Percentiles rank a stretch among this genome's conserved stretches.
These are phyloP conservation scores for Buathra laborator DNA, from an alignment of 2,888 invertebrate species.

Conservation along the genomic window DNA sequence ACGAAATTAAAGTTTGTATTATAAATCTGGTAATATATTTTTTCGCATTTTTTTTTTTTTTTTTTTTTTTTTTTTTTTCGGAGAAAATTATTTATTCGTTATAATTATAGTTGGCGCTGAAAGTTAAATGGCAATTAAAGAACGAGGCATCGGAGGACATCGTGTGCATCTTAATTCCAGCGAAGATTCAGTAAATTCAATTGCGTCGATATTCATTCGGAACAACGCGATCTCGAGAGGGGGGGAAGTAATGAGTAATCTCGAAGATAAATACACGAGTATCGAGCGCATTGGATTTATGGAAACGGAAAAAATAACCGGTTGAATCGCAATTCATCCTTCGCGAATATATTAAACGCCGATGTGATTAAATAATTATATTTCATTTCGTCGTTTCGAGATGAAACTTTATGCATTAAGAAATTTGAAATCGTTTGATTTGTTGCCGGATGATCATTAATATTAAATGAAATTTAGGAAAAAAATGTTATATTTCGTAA, in stretches of 20 bases:
- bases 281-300: no score
- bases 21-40: not conserved
- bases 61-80: conserved; percentile 5
- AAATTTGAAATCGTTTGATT: not conserved
- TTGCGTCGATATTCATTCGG: not conserved
- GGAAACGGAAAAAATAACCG: no score
- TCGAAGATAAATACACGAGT: no score
- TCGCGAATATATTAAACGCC: no score
- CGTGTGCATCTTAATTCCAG: conserved; percentile 90
- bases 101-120: conserved; percentile 86
- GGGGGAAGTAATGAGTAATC: not conserved
- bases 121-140: conserved; percentile 91
- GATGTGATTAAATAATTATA: no score
- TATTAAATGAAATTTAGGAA: not conserved
- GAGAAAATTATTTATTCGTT: not conserved
- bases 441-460: not conserved
- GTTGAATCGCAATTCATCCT: no score
- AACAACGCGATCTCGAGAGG: no score
- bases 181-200: conserved; percentile 87
- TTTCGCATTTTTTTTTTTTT: conserved; percentile 9
- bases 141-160: conserved; percentile 88
- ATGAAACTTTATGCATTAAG: no score
- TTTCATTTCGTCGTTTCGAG: no score
- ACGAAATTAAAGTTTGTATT: not conserved
- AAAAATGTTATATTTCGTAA: not conserved